These are phyloP conservation scores for Myotis findleyi DNA, from an alignment of 2,797 vertebrate species.

Conservation along the genomic window DNA sequence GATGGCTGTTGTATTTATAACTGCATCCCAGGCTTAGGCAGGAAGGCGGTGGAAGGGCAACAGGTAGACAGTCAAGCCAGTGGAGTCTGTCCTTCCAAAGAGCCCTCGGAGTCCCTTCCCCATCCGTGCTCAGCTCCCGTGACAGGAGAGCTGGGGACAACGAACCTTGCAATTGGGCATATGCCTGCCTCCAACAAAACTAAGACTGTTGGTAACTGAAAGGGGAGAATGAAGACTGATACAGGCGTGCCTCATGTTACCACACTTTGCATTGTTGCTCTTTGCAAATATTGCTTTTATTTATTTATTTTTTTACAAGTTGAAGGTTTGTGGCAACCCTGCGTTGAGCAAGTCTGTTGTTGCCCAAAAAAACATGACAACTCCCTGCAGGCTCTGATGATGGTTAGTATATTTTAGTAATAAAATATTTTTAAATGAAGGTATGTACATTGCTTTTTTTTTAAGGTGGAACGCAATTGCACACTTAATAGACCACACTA, in stretches of 20 bases:
- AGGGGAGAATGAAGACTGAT: background rate
- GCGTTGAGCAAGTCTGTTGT: background rate
- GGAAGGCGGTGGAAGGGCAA: background rate
- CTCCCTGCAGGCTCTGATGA: background rate
- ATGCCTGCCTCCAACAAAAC: background rate
- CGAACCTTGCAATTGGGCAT: rapidly evolving
- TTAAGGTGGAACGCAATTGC: background rate
- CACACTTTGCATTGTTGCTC: background rate
- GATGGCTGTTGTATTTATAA: background rate
- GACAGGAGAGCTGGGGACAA: background rate
- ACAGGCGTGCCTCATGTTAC: background rate
- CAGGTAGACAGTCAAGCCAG: background rate
- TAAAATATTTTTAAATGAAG: background rate
- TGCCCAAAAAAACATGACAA: background rate
- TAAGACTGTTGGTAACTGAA: background rate
- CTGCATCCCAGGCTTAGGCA: background rate
- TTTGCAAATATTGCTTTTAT: background rate
- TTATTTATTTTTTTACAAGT: background rate
- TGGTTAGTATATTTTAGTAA: background rate
- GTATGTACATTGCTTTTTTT: background rate
- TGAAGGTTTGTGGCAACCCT: background rate
- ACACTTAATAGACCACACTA: background rate
- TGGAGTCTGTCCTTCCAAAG: background rate
- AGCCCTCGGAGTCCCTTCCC: background rate
- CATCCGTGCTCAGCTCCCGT: background rate